A percentile compares a stretch with the other conserved stretches of the same genome.
Evolutionary conservation across 2,797 vertebrate species (phyloP).

Genomic region (Notamacropus eugenii): DNA sequence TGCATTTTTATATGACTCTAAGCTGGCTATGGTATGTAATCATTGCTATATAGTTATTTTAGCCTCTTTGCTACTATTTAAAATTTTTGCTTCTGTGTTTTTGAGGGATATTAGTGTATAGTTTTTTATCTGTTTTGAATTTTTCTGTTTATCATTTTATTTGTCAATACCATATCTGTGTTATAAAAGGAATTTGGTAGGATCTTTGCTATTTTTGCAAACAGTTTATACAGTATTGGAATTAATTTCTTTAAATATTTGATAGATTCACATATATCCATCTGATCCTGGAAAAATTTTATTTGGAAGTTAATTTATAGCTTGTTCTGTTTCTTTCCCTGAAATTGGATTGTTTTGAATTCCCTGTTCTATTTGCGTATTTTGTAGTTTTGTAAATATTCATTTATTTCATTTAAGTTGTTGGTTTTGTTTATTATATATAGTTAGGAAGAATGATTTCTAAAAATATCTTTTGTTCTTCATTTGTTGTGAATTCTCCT

Average conservation of each 20-base stretch:
- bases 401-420: background rate
- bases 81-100: too few relatives aligned
- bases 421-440: background rate
- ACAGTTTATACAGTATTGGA: background rate
- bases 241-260: background rate
- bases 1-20: too few relatives aligned
- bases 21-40: too few relatives aligned
- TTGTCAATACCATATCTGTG: background rate
- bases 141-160: background rate
- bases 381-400: background rate
- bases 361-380: background rate
- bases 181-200: background rate
- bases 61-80: too few relatives aligned
- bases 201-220: background rate
- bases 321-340: background rate
- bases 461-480: background rate
- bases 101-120: too few relatives aligned
- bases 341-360: background rate
- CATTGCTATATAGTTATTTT: too few relatives aligned
- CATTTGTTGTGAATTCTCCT: background rate
- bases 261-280: background rate
- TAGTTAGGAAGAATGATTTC: background rate
- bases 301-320: background rate
- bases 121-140: background rate
- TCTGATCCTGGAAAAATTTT: background rate